phyloP scores from a whole-genome alignment of 2,797 vertebrate species.

The Myioborus melanocephalus region DNA sequence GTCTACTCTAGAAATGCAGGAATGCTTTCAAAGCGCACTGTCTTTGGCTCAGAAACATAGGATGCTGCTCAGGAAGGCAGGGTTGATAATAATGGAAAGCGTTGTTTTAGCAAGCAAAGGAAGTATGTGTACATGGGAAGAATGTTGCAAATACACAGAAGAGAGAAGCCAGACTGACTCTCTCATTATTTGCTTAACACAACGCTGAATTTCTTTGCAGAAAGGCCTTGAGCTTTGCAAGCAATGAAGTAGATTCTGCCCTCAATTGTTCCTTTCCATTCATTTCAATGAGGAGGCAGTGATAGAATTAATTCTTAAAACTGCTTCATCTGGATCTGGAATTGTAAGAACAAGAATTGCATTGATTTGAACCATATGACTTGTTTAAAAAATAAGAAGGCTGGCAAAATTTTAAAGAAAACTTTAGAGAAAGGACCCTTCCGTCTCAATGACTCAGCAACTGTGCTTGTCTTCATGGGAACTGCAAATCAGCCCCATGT shows the following conservation, averaged over 20 bases:
- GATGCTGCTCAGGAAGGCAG: background rate
- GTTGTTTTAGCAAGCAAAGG: background rate
- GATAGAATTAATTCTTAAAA: background rate
- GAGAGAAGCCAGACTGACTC: background rate
- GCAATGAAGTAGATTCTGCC: background rate
- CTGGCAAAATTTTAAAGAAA: background rate
- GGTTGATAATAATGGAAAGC: background rate
- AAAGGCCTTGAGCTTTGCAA: background rate
- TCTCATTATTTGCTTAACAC: background rate
- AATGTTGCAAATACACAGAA: background rate
- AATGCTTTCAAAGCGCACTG: background rate
- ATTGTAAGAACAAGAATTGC: background rate
- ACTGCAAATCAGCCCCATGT: background rate
- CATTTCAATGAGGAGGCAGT: background rate
- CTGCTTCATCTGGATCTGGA: background rate
- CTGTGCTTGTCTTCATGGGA: background rate
- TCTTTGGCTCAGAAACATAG: background rate
- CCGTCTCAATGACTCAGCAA: background rate
- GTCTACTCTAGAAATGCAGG: background rate
- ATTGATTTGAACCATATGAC: background rate
- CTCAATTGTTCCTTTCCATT: background rate
- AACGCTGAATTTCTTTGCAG: background rate
- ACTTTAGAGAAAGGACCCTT: background rate
- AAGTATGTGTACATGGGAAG: background rate
- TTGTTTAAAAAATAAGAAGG: background rate